phyloP scores from a whole-genome alignment of 2,888 invertebrate genomes.

The Noctua pronuba region DNA sequence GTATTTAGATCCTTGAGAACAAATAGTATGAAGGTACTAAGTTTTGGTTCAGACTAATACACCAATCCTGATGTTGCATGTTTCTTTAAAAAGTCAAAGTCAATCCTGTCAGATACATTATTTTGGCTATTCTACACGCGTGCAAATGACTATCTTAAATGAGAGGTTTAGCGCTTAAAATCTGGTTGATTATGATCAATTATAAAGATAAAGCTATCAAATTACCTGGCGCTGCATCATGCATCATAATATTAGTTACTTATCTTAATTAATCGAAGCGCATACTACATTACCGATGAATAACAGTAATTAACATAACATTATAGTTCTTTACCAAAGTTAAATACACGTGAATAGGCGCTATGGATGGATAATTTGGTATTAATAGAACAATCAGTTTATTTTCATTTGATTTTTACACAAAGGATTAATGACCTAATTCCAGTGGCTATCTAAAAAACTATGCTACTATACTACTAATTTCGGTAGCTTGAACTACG shows the following conservation, averaged over 20 bases:
- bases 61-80: too few relatives aligned
- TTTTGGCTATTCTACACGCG: too few relatives aligned
- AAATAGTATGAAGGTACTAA: too few relatives aligned
- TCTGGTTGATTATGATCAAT: constrained; percentile 1
- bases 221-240: constrained; percentile 11
- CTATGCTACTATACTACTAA: too few relatives aligned
- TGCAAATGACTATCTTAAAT: too few relatives aligned
- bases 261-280: constrained; percentile 14
- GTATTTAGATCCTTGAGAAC: too few relatives aligned
- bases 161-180: not conserved
- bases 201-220: constrained; percentile 5
- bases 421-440: not conserved
- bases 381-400: not conserved
- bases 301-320: not conserved
- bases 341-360: not conserved
- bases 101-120: too few relatives aligned
- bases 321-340: constrained; percentile 2
- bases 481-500: not conserved
- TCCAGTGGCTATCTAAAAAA: not conserved
- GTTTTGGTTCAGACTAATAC: too few relatives aligned
- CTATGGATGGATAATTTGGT: not conserved
- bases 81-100: too few relatives aligned
- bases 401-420: not conserved
- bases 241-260: not conserved
- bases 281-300: constrained; percentile 8